Evolutionary conservation across 1,140 invertebrate genomes (phyloP).

Genomic region (Oscheius sp.): DNA sequence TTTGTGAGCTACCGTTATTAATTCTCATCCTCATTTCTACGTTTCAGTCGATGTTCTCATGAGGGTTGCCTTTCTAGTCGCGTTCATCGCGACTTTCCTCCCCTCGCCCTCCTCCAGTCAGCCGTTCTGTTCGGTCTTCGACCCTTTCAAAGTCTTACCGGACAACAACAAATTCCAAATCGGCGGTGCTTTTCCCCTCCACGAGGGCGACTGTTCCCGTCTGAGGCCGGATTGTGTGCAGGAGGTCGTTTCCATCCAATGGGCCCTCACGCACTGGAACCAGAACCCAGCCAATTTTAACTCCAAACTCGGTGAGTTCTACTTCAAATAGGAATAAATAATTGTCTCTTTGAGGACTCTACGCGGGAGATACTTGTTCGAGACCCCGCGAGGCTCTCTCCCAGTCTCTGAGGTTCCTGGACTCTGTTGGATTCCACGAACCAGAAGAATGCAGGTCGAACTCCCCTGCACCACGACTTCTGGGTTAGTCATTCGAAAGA

Average conservation of each 20-base stretch:
- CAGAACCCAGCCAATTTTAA: conserved; percentile 43
- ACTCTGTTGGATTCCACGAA: conserved; percentile 56
- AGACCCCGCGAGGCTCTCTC: conserved; percentile 55
- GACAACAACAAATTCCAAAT: conserved; percentile 50
- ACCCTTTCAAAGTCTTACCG: conserved; percentile 56
- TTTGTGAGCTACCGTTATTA: neutral
- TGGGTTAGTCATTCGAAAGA: too few species aligned
- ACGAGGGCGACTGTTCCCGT: conserved; percentile 46
- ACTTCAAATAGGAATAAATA: neutral
- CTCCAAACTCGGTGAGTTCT: conserved; percentile 40
- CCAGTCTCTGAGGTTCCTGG: conserved; percentile 56
- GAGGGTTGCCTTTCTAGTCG: neutral
- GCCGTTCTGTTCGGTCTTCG: conserved; percentile 48
- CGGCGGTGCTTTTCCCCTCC: conserved; percentile 55
- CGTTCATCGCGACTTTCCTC: neutral
- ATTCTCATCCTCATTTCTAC: neutral
- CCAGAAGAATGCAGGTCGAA: conserved; percentile 48
- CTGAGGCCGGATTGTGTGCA: conserved; percentile 52
- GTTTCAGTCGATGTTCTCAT: conserved; percentile 2
- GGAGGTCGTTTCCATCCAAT: conserved; percentile 59
- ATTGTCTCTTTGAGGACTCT: conserved; percentile 44
- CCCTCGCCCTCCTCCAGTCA: neutral
- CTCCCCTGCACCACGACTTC: conserved; percentile 20
- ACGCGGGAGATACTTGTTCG: conserved; percentile 56
- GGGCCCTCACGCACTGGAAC: conserved; percentile 53